Evolutionary conservation across 1,140 invertebrate genomes (phyloP), one percentile per base, ranked within the genome.

Genomic region (Sycobia sp.): DNA sequence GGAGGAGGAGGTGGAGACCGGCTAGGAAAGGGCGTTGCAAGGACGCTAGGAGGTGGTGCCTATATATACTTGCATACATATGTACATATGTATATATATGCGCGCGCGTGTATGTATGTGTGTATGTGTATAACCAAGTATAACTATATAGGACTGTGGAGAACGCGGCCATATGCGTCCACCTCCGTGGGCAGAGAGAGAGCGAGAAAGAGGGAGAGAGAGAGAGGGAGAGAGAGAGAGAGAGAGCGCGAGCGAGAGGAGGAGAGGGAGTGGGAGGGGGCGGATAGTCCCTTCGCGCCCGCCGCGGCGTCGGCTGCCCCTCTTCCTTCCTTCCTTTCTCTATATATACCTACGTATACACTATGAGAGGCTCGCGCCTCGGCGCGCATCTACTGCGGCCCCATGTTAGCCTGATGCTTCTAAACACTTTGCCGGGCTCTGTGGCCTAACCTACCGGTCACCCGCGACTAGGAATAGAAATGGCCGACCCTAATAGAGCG

Each of bases 361-460:
- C 56, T 63, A 62, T 49, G 8, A 29, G 51, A 23, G 16, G 38
- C 10, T 20, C 29, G 38, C n/a, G n/a, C n/a, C n/a, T n/a, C 46
- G 25, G 39, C 16, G 32, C 51, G 39, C 46, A 69, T 60, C 73
- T 73, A 62, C 72, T 60, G 49, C 54, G 51, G 56, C 55, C 18
- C 64, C 60, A 73, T 76, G 73, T 63, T 75, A 58, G 53, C 74
- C 74, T 74, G 74, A 46, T 76, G 65, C 65, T 76, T 76, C 74
- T 76, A 76, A 76, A 72, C 74, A 74, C 62, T 60, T 54, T 44
- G 54, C 65, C 70, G 71, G 72, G 69, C 68, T 68, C 66, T 66
- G 65, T n/a, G n/a, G 65, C 62, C 70, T 69, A 75, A 71, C 65
- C 71, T 71, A 22, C 16, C 23, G 18, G 18, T n/a, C n/a, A n/a